phyloP scores from a whole-genome alignment of 1,140 invertebrate species.

The Dendrolimus kikuchii region DNA sequence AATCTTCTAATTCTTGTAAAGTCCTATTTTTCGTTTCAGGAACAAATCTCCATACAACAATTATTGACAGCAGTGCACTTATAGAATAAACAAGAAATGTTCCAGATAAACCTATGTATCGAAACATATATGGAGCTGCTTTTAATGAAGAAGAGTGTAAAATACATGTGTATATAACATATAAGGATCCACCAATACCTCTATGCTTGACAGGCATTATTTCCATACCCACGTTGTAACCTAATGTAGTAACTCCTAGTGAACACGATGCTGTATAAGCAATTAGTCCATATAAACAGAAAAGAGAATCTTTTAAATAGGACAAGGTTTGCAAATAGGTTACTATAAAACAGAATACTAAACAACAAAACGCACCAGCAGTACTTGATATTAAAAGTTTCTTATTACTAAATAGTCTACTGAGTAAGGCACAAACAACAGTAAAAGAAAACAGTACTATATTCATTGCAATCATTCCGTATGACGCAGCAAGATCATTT shows the following conservation, averaged over 20 bases:
- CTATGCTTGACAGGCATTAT: conserved; percentile 14
- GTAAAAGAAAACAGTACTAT: conserved; percentile 1
- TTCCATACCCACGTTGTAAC: conserved; percentile 4
- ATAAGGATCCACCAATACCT: conserved; percentile 8
- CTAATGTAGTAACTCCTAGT: conserved; percentile 4
- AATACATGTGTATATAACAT: conserved; percentile 5
- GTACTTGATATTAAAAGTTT: conserved; percentile 6
- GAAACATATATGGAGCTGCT: conserved; percentile 7
- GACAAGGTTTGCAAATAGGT: conserved; percentile 6
- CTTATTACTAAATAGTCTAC: conserved; percentile 7
- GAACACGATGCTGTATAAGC: conserved; percentile 1
- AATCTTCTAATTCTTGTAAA: conserved; percentile 14
- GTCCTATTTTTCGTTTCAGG: conserved; percentile 10
- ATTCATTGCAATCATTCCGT: conserved; percentile 6
- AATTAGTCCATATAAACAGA: conserved; percentile 7
- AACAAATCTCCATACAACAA: conserved; percentile 10
- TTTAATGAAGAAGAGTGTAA: conserved; percentile 11
- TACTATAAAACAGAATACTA: background rate
- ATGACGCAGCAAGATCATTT: background rate
- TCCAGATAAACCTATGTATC: conserved; percentile 5
- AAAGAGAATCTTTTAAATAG: background rate
- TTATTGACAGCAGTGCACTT: conserved; percentile 1
- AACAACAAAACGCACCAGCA: background rate
- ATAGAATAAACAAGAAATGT: conserved; percentile 10
- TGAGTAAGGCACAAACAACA: background rate